These are phyloP conservation scores for Crossocerus cetratus DNA, from an alignment of 2,888 invertebrate genomes.

Conservation along the genomic window DNA sequence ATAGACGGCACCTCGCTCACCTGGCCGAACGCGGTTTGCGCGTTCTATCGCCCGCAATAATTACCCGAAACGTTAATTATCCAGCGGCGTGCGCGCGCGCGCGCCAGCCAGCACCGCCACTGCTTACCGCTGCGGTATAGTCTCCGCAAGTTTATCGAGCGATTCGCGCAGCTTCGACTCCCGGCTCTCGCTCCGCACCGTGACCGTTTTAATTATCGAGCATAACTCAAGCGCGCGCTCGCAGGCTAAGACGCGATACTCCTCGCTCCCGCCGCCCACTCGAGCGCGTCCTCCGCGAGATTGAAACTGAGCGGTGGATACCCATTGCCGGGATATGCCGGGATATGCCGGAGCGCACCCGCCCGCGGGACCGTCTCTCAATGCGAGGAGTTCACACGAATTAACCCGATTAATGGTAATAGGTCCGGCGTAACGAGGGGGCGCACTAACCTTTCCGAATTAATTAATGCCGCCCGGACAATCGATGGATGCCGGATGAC, in stretches of 20 bases:
- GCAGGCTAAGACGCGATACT: no score
- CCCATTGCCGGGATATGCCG: no score
- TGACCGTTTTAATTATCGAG: neutral
- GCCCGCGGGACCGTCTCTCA: no score
- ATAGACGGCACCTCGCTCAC: no score
- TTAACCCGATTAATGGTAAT: slow-evolving; percentile 42
- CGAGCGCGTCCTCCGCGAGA: no score
- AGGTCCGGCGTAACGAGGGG: slow-evolving; percentile 48
- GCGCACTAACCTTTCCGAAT: slow-evolving; percentile 55
- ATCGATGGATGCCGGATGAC: slow-evolving; percentile 14
- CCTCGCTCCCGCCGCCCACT: no score
- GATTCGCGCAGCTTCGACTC: neutral
- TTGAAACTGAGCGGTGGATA: no score
- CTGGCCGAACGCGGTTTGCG: neutral
- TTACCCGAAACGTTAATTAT: slow-evolving; percentile 4
- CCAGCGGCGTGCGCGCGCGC: neutral
- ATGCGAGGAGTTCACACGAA: slow-evolving; percentile 21
- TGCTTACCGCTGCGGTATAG: no score
- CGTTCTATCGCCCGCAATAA: neutral
- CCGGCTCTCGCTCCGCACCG: neutral
- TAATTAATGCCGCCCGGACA: slow-evolving; percentile 55
- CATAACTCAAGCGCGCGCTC: no score
- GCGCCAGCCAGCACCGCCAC: no score
- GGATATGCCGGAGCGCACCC: no score
- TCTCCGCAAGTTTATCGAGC: neutral